Evolutionary conservation across 2,888 invertebrate species (phyloP), one percentile per base, ranked within the genome.

Genomic region (Achlya flavicornis): DNA sequence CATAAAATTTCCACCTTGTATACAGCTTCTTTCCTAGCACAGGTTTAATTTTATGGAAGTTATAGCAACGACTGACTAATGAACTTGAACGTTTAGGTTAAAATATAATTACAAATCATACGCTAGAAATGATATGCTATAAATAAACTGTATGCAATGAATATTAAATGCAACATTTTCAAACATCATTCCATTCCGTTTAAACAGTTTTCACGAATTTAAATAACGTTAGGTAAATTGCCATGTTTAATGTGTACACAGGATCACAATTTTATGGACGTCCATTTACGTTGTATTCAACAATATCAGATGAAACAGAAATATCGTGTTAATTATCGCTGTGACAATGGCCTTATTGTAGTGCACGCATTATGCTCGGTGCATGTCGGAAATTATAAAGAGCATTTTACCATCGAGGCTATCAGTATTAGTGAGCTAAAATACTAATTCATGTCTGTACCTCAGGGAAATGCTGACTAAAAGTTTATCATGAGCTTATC

Each of bases 301-400:
- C 75, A 78, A 80, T 78, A 86, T 83, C 81, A 80, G 79, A 81
- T 84, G 76, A 66, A 74, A 78, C 76, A 68, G 70, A 78, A 80
- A 77, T 73, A 70, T 69, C 64, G 69, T 79, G 80, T 80, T 81
- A 80, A 85, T 83, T 81, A 80, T 76, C 73, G 70, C 71, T 70
- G 63, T 79, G 77, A 83, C 76, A 78, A 77, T 78, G 71, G 73
- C 70, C 66, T 72, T 75, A 76, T 66, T 70, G 69, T 74, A 66
- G 65, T 43, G 14, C 14, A 41, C 41, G 43, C 41, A 60, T 60
- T 41, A 60, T 60, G 41, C 26, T 60, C 41, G 19, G 41, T 38
- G 58, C 58, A 59, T 16, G 16, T 59, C 58, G 19, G 10, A 53
- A 53, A 53, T 53, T 53, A 53, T 19, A n/a, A 8, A 35, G 0